Base-by-base conservation (phyloP, 2,888 invertebrate genomes). In the Axea sp. region DNA sequence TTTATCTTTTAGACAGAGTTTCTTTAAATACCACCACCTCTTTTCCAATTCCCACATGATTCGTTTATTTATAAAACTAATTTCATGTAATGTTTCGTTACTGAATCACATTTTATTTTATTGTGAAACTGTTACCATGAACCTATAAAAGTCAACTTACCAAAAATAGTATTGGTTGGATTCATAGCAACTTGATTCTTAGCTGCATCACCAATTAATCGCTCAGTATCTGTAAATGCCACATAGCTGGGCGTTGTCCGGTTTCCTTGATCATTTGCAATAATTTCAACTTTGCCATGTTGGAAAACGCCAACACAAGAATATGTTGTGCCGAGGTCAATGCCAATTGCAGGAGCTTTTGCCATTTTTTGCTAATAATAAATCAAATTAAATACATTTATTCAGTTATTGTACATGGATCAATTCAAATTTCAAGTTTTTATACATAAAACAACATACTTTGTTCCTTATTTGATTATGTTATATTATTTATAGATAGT, bases 201-300 rank as follows among this genome's bases (percentile, higher is more conserved):
- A 24, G 95, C 95, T 9, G 95, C 94, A 89, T 96, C 95, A 31
- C 96, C 95, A 79, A 96, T 94, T 26, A 96, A 89, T 43, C 95
- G 90, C 87, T 96, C 95, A 1, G 92, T 92, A 78, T 96, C 95
- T 14, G 94, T 95, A 86, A 96, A 96, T 2, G 95, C 95, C 45
- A 96, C 95, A 88, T 95, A 96, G 76, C 94, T 94, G 39, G 96
- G 95, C 45, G 95, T 96, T 5, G 95, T 95, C 49, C 95, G 89
- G 87, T 96, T 96, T 74, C 95, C 96, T 88, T 95, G 95, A 85
- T 95, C 95, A 85, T 96, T 96, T 64, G 96, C 94, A 84, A 94
- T 94, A 84, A 94, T 94, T 85, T 94, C 94, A 72, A 94, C 94
- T 86, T 93, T 93, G 67, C 92, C 93, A 83, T 94, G 92, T 84